A percentile compares a stretch with the other conserved stretches of the same genome.
Conservation (phyloP, 2,113 vertebrate species). For the Xiphorhynchus elegans region DNA sequence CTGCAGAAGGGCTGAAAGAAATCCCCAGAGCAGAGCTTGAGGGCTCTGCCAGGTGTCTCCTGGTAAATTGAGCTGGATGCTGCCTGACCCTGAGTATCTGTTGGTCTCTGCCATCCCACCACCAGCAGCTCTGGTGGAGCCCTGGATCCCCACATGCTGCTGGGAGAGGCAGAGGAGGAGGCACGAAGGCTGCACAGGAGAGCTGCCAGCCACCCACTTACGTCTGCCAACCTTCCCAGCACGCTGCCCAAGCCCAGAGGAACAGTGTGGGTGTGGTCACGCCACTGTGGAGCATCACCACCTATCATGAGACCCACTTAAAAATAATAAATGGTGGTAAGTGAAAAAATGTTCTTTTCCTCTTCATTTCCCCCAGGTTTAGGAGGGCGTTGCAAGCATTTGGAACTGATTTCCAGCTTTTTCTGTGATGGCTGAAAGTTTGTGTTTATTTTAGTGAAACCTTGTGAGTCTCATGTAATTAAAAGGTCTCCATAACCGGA, state of each 20-base stretch:
- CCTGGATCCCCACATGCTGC: neutral
- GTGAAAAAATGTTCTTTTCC: neutral
- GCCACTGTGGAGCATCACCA: neutral
- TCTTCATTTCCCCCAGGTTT: neutral
- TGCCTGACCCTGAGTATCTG: neutral
- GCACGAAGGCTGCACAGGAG: neutral
- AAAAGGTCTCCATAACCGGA: neutral
- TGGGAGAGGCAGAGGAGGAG: conserved; percentile 28
- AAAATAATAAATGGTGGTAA: conserved; percentile 22
- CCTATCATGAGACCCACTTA: conserved; percentile 9
- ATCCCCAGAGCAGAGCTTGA: neutral
- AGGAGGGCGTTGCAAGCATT: neutral
- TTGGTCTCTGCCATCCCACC: neutral
- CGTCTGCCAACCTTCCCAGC: neutral
- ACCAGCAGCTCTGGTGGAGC: neutral
- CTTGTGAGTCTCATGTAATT: neutral
- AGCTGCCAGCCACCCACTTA: conserved; percentile 48
- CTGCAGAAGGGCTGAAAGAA: neutral
- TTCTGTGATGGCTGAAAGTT: neutral
- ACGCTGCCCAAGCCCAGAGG: neutral
- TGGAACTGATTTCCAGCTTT: neutral
- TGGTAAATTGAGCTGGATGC: neutral
- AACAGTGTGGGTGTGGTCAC: conserved; percentile 37
- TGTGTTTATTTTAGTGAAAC: neutral
- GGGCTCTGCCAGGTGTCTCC: neutral